A percentile compares a stretch with the other conserved stretches of the same genome.
These are phyloP conservation scores for Drosophila bocki DNA, from an alignment of 1,140 invertebrate species.

Conservation along the genomic window DNA sequence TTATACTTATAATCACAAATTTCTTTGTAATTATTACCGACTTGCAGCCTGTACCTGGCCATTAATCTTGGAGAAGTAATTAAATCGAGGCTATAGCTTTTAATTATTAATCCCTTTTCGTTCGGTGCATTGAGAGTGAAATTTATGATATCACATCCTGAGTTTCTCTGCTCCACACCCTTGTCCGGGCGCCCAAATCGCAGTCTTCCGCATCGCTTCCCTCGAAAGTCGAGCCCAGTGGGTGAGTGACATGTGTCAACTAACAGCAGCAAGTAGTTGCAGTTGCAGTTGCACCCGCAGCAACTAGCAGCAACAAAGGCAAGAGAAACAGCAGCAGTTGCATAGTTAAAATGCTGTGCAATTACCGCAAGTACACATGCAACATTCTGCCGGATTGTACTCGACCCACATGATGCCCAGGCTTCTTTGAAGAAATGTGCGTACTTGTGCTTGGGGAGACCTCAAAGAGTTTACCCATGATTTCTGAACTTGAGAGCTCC, in stretches of 20 bases:
- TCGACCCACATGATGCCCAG: conserved; percentile 49
- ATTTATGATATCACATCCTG: conserved; percentile 44
- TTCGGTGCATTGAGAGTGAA: conserved; percentile 22
- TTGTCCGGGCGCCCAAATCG: neutral
- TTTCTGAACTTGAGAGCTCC: conserved; percentile 1
- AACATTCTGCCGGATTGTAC: conserved; percentile 4
- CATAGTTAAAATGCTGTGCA: conserved; percentile 74
- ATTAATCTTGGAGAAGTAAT: neutral
- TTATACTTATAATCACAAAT: too few species aligned
- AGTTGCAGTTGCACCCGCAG: conserved; percentile 33
- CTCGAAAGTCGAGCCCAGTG: conserved; percentile 50
- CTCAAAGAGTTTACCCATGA: conserved; percentile 5
- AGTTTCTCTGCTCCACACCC: conserved; percentile 1
- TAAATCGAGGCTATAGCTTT: neutral
- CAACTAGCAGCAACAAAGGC: conserved; percentile 38
- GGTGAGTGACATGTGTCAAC: conserved; percentile 78
- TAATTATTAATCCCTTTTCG: neutral
- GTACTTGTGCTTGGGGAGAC: neutral
- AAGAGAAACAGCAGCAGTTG: conserved; percentile 20
- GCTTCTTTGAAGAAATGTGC: neutral
- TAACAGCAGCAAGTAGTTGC: conserved; percentile 56
- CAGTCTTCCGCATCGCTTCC: conserved; percentile 6
- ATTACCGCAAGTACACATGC: conserved; percentile 71
- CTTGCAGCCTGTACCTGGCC: neutral
- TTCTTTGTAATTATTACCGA: too few species aligned